Percentiles rank a stretch among this genome's conserved stretches.
phyloP scores from a whole-genome alignment of 2,113 vertebrate species.

The Bufo gargarizans region DNA sequence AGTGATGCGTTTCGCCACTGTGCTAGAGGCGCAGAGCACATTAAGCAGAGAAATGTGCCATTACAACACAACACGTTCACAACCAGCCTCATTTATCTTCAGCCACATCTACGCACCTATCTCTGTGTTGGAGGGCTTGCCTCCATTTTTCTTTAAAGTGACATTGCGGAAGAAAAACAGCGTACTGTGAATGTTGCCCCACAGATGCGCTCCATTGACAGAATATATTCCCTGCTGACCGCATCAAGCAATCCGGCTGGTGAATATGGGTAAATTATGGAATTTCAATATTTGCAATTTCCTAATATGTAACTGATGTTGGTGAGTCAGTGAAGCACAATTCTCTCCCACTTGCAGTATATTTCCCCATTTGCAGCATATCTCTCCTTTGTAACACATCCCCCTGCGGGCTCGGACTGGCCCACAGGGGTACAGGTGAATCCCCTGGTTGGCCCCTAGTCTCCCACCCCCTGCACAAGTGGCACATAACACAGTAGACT shows the following conservation, averaged over 20 bases:
- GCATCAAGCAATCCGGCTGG: not conserved
- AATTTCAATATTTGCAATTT: too few species aligned
- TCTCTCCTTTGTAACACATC: too few species aligned
- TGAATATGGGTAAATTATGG: too few species aligned
- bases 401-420: too few species aligned
- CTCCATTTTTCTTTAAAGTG: not conserved
- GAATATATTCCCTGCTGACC: not conserved
- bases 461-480: too few species aligned
- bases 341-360: too few species aligned
- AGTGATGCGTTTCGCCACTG: conserved; percentile 44
- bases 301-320: too few species aligned
- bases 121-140: not conserved
- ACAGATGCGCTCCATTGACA: not conserved
- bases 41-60: conserved; percentile 43
- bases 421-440: too few species aligned
- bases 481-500: too few species aligned
- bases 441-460: too few species aligned
- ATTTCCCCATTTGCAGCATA: too few species aligned
- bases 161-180: not conserved
- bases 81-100: conserved; percentile 46
- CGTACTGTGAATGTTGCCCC: not conserved
- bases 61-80: conserved; percentile 35
- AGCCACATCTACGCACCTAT: conserved; percentile 37
- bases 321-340: too few species aligned
- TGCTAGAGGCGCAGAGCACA: conserved; percentile 14